Percentiles rank a stretch among this genome's conserved stretches.
Evolutionary conservation across 2,113 vertebrate genomes (phyloP).

Genomic region (Rhodinocichla rosea): DNA sequence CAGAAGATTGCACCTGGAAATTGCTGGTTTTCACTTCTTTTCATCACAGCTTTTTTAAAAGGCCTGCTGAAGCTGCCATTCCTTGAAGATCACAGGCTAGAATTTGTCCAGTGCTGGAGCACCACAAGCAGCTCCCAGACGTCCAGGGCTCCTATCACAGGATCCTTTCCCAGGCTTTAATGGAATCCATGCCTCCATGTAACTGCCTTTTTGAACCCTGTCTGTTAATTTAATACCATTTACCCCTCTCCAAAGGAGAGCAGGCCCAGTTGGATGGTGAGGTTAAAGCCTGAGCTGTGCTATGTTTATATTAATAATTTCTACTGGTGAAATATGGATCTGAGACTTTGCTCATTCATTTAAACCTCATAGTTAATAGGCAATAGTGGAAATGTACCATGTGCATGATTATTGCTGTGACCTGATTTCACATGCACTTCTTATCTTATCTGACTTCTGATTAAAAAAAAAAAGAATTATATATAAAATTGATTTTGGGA

Average conservation of each 20-base stretch:
- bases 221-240: neutral
- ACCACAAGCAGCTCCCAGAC: neutral
- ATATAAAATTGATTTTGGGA: conserved; percentile 51
- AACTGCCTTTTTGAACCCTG: neutral
- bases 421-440: conserved; percentile 26
- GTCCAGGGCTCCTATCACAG: neutral
- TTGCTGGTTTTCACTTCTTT: neutral
- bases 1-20: neutral
- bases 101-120: neutral
- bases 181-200: neutral
- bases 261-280: neutral
- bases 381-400: conserved; percentile 34
- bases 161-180: neutral
- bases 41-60: neutral
- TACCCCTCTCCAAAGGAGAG: neutral
- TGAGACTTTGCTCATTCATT: conserved; percentile 37
- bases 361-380: conserved; percentile 41
- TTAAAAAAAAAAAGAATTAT: neutral
- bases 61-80: neutral
- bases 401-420: neutral
- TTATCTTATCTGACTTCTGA: conserved; percentile 16
- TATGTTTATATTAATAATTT: conserved; percentile 58
- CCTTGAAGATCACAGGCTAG: neutral
- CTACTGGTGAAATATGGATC: conserved; percentile 54
- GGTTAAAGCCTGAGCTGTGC: neutral